Conservation (phyloP, 2,113 vertebrate species). For the Oncorhynchus masou region DNA sequence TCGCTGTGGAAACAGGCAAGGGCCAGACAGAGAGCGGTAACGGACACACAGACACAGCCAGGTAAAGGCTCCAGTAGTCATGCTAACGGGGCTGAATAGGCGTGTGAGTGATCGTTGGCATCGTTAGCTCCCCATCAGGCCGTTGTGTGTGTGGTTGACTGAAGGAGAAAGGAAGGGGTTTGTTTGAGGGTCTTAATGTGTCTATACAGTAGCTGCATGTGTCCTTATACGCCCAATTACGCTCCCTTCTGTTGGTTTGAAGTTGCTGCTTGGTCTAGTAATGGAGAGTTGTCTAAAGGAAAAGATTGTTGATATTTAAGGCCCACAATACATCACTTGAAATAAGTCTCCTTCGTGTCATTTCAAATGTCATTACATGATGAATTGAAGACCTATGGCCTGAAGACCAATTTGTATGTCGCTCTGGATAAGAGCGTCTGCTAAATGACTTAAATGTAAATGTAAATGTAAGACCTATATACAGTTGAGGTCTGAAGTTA, state of each 20-base stretch:
- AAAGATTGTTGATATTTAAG: background rate
- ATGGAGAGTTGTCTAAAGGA: background rate
- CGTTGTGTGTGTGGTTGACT: background rate
- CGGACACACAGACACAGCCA: slow-evolving; percentile 15
- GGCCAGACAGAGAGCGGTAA: slow-evolving; percentile 17
- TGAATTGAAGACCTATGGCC: background rate
- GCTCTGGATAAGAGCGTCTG: too few species aligned
- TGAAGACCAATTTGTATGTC: too few species aligned
- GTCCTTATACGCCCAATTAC: background rate
- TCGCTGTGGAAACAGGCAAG: slow-evolving; percentile 67
- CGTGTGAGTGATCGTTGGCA: slow-evolving; percentile 60
- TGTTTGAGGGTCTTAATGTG: slow-evolving; percentile 1
- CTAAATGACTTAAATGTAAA: too few species aligned
- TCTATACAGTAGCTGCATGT: background rate
- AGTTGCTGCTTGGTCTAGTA: background rate
- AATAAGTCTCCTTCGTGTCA: background rate
- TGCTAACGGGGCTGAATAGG: slow-evolving; percentile 57
- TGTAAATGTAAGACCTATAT: too few species aligned
- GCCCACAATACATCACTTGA: background rate
- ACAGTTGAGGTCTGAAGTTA: too few species aligned
- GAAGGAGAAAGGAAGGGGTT: slow-evolving; percentile 4
- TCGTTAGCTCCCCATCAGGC: slow-evolving; percentile 20
- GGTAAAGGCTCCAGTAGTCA: slow-evolving; percentile 50
- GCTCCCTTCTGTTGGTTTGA: background rate
- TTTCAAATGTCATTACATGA: background rate